A percentile compares a stretch with the other conserved stretches of the same genome.
phyloP scores from a whole-genome alignment of 2,113 vertebrate species.

The Pituophis catenifer region DNA sequence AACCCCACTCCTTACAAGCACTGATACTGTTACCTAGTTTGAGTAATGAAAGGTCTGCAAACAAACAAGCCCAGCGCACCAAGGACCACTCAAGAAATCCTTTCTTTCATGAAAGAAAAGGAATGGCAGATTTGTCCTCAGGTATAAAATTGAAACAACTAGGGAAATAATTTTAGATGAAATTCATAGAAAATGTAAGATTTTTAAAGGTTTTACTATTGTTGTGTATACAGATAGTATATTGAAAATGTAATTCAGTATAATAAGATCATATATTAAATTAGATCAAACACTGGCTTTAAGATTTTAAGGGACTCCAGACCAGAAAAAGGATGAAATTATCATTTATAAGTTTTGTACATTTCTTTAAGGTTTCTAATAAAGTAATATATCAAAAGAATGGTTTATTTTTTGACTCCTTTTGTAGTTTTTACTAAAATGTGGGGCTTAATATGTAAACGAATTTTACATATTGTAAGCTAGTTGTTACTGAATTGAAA shows the following conservation, averaged over 20 bases:
- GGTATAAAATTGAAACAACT: neutral
- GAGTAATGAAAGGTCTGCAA: neutral
- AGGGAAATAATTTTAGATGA: neutral
- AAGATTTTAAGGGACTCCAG: neutral
- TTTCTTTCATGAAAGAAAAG: neutral
- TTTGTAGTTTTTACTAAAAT: neutral
- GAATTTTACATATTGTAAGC: neutral
- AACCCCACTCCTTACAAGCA: neutral
- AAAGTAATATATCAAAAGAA: neutral
- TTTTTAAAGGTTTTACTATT: neutral
- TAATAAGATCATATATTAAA: neutral
- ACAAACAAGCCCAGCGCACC: neutral
- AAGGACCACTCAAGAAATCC: neutral
- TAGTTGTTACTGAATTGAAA: neutral
- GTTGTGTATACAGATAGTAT: neutral
- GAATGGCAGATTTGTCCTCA: neutral
- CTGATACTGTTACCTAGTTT: neutral
- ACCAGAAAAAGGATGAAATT: neutral
- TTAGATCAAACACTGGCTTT: neutral
- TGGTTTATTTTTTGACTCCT: neutral
- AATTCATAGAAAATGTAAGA: neutral
- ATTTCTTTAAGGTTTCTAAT: neutral
- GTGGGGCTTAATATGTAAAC: neutral
- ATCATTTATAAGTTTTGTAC: neutral
- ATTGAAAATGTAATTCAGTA: neutral